A percentile compares a stretch with the other conserved stretches of the same genome.
These are phyloP conservation scores for Spea hammondii DNA, from an alignment of 2,797 vertebrate species.

Conservation along the genomic window DNA sequence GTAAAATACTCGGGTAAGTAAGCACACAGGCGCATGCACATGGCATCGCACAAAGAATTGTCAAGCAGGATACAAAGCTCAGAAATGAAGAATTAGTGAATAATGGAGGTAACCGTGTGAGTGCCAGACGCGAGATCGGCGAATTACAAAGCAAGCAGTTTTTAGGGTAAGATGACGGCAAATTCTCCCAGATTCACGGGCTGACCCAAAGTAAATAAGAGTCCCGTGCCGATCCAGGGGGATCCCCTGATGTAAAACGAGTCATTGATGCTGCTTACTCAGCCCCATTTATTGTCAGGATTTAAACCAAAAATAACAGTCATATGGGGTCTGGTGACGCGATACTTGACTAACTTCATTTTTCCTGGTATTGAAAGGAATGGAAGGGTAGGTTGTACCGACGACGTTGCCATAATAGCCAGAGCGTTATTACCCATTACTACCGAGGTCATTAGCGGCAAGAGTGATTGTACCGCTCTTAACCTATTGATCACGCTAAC, in stretches of 20 bases:
- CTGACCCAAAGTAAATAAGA: too few relatives aligned
- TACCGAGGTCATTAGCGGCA: constrained; percentile 97
- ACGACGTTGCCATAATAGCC: constrained; percentile 86
- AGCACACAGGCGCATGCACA: too few relatives aligned
- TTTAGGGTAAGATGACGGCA: too few relatives aligned
- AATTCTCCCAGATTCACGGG: too few relatives aligned
- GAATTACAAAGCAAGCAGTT: too few relatives aligned
- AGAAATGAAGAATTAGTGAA: too few relatives aligned
- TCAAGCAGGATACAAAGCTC: too few relatives aligned
- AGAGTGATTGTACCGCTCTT: constrained; percentile 97
- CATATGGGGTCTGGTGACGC: neutral
- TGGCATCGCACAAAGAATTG: too few relatives aligned
- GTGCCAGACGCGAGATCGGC: too few relatives aligned
- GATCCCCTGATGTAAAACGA: neutral
- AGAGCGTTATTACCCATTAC: constrained; percentile 98
- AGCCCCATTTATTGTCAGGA: neutral
- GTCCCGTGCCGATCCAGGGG: too few relatives aligned
- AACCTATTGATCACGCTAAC: constrained; percentile 99
- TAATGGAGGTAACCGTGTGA: too few relatives aligned
- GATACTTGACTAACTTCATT: constrained; percentile 53
- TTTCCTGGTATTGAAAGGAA: constrained; percentile 67
- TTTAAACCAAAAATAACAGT: neutral
- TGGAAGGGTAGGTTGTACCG: constrained; percentile 76
- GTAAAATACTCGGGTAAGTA: too few relatives aligned
- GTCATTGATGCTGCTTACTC: neutral